Conservation (phyloP, 2,113 vertebrate genomes). For the Nycticorax nycticorax region DNA sequence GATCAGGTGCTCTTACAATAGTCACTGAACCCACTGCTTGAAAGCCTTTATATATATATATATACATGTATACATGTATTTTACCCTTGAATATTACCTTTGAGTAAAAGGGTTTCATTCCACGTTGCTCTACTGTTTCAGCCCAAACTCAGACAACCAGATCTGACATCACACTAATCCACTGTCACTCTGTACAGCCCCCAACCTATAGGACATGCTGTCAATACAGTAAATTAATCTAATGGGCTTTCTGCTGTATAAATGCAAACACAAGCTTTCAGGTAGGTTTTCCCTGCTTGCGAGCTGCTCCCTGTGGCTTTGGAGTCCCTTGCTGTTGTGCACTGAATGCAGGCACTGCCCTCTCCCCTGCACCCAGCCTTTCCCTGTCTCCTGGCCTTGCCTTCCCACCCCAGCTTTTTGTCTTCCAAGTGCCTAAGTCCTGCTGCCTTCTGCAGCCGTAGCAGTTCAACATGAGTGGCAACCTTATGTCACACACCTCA, state of each 20-base stretch:
- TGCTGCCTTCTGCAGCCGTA: not conserved
- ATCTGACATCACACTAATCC: not conserved
- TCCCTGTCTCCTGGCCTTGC: not conserved
- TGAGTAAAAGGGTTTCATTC: not conserved
- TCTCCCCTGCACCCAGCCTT: not conserved
- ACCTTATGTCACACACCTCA: not conserved
- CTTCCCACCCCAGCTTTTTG: not conserved
- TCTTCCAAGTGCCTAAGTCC: not conserved
- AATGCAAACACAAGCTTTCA: not conserved
- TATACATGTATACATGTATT: not conserved
- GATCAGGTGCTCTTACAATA: accelerated
- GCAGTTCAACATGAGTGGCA: not conserved
- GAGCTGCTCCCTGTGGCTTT: not conserved
- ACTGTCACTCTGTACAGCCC: not conserved
- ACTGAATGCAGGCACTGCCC: not conserved
- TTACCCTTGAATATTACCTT: not conserved
- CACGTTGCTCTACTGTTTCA: accelerated
- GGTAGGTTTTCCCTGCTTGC: not conserved
- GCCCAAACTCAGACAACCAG: not conserved
- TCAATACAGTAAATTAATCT: not conserved
- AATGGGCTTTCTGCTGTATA: not conserved
- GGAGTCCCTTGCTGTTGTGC: not conserved
- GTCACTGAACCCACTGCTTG: not conserved
- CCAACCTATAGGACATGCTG: not conserved
- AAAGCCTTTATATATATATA: not conserved